Evolutionary conservation across 2,113 vertebrate species (phyloP), one percentile per base, ranked within the genome.

Genomic region (Gulo gulo): DNA sequence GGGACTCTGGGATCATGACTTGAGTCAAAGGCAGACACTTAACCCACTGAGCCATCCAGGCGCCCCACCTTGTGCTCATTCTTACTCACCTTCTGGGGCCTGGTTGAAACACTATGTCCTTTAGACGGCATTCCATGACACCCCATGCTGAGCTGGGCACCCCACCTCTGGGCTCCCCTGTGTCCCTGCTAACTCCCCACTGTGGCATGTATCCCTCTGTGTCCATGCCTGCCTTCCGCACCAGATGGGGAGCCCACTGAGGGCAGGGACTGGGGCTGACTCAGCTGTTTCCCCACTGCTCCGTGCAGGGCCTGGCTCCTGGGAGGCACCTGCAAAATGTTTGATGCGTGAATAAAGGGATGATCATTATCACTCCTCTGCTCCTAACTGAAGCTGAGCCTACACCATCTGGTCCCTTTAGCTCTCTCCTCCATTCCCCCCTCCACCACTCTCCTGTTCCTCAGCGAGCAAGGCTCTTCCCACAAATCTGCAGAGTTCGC

Each of bases 71-170:
- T 31, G 23, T 9, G 63, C 57, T 63, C 39, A 15, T 29, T 73
- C 88, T 92, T 80, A 93, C 88, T 91, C 84, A 88, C 57, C 47
- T 31, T 24, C 79, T 71, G 84, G 74, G 59, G 79, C 73, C 52
- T 4, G 26, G 18, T 45, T 92, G 59, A 74, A 59, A 92, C 65
- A 45, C 29, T 26, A 36, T 79, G 36, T 78, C 90, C 4, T 95
- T 50, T n/a, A 52, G 83, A 76, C 92, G 74, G 36, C n/a, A 65
- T 67, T 65, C 59, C 20, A 2, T 16, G 86, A 88, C 18, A 11
- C 86, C 82, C 36, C 21, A 12, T 5, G 12, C 61, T 20, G 59
- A 82, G 79, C 26, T 7, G 31, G 87, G 61, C 0, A 24, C 84
- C 50, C 55, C 78, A 81, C 65, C 71, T 94, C 31, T 10, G 45